phyloP scores from a whole-genome alignment of 2,888 invertebrate species.

The Apotomis betuletana region DNA sequence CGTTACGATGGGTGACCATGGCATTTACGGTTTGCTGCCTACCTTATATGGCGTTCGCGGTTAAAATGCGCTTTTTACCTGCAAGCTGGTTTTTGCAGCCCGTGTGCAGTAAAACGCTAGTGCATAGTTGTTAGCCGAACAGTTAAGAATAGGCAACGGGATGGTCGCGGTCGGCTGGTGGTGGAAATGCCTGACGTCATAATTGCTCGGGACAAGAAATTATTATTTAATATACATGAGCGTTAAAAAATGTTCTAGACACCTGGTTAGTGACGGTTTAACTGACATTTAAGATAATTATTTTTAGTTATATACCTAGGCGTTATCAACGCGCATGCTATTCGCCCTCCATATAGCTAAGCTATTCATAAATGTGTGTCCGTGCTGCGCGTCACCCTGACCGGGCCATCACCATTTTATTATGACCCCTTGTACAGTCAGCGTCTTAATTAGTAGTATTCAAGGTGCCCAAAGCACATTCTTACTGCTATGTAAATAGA shows the following conservation, averaged over 20 bases:
- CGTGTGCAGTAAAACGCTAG: constrained; percentile 45
- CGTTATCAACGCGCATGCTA: no score
- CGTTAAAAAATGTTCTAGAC: constrained; percentile 1
- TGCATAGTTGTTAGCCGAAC: constrained; percentile 59
- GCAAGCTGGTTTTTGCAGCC: constrained; percentile 47
- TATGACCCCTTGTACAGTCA: no score
- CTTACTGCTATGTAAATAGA: no score
- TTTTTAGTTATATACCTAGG: not conserved
- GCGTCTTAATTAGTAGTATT: no score
- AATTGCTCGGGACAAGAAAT: constrained; percentile 32
- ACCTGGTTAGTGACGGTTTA: constrained; percentile 15
- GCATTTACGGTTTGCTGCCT: constrained; percentile 79
- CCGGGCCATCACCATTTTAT: no score
- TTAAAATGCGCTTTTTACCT: constrained; percentile 70
- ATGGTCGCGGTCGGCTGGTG: constrained; percentile 45
- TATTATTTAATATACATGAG: constrained; percentile 9
- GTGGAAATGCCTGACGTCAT: constrained; percentile 38
- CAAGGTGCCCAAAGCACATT: no score
- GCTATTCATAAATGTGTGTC: no score
- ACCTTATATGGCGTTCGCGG: constrained; percentile 65
- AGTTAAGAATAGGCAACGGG: constrained; percentile 58
- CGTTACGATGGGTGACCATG: constrained; percentile 80
- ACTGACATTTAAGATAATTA: constrained; percentile 3
- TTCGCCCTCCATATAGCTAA: no score
- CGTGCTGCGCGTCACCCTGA: no score